Conservation (phyloP, 2,113 vertebrate genomes). For the Reinhardtius hippoglossoides region DNA sequence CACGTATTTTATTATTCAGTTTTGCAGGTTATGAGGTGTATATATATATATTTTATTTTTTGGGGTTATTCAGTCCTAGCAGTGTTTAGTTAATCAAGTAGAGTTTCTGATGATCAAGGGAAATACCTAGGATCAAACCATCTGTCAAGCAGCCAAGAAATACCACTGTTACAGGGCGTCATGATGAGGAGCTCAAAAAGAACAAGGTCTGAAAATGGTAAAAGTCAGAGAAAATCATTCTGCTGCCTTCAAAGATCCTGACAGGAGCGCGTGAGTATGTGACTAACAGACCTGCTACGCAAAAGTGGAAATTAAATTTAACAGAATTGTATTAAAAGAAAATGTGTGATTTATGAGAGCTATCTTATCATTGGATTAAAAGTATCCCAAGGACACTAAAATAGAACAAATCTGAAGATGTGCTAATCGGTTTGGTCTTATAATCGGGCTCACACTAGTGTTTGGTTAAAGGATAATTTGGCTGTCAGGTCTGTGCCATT, state of each 20-base stretch:
- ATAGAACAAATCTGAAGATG: too few relatives aligned
- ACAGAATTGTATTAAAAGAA: neutral
- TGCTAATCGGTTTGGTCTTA: neutral
- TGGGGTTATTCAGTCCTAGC: neutral
- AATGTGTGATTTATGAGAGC: too few relatives aligned
- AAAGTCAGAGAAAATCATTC: neutral
- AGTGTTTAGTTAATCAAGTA: neutral
- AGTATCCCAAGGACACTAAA: too few relatives aligned
- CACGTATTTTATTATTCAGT: neutral
- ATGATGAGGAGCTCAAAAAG: neutral
- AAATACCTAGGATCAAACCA: neutral
- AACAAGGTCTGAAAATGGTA: neutral
- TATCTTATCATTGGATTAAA: too few relatives aligned
- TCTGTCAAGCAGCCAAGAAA: neutral
- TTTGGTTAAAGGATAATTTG: neutral
- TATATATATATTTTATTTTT: neutral
- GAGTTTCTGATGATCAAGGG: neutral
- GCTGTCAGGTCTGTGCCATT: neutral
- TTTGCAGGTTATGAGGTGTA: neutral
- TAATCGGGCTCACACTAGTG: neutral
- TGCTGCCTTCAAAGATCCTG: neutral
- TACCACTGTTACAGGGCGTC: neutral
- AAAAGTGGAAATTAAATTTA: slow-evolving; percentile 1
- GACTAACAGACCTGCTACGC: neutral
- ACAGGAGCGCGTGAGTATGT: neutral